Conservation (phyloP, 2,113 vertebrate genomes). For the Lontra canadensis region DNA sequence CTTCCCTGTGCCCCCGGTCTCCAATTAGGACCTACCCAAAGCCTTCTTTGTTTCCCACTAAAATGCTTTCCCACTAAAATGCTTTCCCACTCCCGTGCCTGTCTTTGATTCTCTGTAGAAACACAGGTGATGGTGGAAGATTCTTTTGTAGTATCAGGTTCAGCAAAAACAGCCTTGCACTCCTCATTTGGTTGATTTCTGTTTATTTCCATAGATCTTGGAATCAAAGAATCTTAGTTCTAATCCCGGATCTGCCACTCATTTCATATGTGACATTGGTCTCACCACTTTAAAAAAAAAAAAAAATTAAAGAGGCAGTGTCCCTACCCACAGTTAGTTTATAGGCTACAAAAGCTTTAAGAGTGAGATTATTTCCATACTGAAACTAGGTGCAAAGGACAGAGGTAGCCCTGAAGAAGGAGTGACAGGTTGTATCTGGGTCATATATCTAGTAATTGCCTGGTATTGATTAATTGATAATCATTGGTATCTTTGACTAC, state of each 20-base stretch:
- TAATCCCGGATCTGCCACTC: neutral
- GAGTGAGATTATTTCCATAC: neutral
- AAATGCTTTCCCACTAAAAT: neutral
- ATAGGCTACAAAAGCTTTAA: neutral
- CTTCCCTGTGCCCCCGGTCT: neutral
- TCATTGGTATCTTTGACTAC: neutral
- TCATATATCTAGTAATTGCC: neutral
- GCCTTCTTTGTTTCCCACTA: neutral
- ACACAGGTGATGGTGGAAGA: neutral
- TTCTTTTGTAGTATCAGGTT: neutral
- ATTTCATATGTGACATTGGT: neutral
- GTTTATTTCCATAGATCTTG: neutral
- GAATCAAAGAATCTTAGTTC: neutral
- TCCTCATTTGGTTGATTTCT: neutral
- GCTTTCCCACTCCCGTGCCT: neutral
- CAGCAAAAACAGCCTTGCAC: neutral
- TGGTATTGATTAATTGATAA: neutral
- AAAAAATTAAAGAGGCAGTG: neutral
- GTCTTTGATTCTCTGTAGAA: neutral
- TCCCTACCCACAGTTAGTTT: neutral
- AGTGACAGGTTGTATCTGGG: neutral
- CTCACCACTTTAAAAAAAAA: neutral
- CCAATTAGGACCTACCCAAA: neutral
- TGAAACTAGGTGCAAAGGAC: neutral
- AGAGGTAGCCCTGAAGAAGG: neutral